Conservation (phyloP, 2,113 vertebrate species). For the Oncorhynchus kisutch region DNA sequence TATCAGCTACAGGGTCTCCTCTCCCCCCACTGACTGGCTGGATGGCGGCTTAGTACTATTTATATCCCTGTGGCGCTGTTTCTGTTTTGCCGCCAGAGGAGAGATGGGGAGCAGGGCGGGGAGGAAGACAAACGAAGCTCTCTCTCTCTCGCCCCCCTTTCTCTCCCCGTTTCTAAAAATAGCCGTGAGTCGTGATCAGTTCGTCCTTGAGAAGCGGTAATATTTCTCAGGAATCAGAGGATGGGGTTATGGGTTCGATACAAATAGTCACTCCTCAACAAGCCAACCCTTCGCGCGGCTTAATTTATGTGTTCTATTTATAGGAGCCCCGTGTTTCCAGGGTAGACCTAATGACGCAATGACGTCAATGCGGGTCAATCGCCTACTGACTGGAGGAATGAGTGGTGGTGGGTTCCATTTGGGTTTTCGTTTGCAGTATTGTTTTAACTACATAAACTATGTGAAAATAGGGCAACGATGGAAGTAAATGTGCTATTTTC, state of each 20-base stretch:
- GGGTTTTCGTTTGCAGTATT: conserved; percentile 78
- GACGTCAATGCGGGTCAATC: conserved; percentile 94
- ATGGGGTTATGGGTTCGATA: conserved; percentile 75
- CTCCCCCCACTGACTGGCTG: conserved; percentile 48
- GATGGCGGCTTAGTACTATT: conserved; percentile 74
- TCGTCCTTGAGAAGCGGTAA: conserved; percentile 70
- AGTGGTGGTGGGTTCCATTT: conserved; percentile 72
- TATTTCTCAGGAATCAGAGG: conserved; percentile 69
- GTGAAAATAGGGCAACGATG: conserved; percentile 62
- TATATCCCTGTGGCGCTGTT: conserved; percentile 72
- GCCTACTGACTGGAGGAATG: conserved; percentile 86
- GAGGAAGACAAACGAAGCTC: conserved; percentile 40
- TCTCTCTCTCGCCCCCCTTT: conserved; percentile 30
- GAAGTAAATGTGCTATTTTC: conserved; percentile 52
- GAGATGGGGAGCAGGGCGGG: conserved; percentile 53
- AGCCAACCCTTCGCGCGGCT: conserved; percentile 74
- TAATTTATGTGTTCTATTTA: conserved; percentile 90
- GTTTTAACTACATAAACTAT: conserved; percentile 63
- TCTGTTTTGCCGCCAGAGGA: conserved; percentile 64
- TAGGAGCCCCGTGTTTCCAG: conserved; percentile 90
- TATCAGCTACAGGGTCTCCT: conserved; percentile 49
- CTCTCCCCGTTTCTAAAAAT: conserved; percentile 77
- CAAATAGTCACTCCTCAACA: conserved; percentile 80
- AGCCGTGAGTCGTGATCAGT: conserved; percentile 71
- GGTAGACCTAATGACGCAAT: conserved; percentile 96